These are phyloP conservation scores for Lacerta bilineata DNA, from an alignment of 2,797 vertebrate species.

Conservation along the genomic window DNA sequence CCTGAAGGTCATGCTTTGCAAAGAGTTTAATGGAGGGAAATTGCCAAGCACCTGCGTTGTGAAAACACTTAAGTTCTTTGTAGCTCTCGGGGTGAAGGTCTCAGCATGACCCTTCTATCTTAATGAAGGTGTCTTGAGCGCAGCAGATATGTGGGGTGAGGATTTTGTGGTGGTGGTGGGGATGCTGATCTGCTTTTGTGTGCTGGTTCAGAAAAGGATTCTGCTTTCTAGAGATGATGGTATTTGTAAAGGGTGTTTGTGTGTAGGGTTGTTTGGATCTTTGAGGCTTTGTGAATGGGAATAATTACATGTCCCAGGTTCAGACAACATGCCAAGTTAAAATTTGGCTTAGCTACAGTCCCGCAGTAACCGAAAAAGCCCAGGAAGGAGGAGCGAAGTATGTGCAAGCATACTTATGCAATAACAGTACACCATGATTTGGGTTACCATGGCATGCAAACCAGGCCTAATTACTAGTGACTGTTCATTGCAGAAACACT, in stretches of 20 bases:
- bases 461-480: not conserved
- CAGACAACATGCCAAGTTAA: no score
- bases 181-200: conserved; percentile 35
- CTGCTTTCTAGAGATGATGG: not conserved
- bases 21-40: conserved; percentile 71
- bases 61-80: conserved; percentile 65
- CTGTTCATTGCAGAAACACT: no score
- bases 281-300: not conserved
- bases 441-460: no score
- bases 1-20: conserved; percentile 34
- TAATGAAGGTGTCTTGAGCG: conserved; percentile 56
- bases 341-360: no score
- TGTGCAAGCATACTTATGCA: no score
- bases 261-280: not conserved
- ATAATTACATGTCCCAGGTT: not conserved
- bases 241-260: not conserved
- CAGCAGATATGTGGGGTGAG: not conserved
- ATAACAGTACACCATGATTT: no score
- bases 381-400: no score
- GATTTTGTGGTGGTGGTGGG: not conserved
- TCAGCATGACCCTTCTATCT: conserved; percentile 17
- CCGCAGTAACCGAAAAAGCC: no score
- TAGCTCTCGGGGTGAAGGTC: conserved; percentile 44
- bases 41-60: conserved; percentile 59
- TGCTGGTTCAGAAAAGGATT: not conserved